Evolutionary conservation across 2,888 invertebrate genomes (phyloP).

Genomic region (Agriopis aurantiaria): DNA sequence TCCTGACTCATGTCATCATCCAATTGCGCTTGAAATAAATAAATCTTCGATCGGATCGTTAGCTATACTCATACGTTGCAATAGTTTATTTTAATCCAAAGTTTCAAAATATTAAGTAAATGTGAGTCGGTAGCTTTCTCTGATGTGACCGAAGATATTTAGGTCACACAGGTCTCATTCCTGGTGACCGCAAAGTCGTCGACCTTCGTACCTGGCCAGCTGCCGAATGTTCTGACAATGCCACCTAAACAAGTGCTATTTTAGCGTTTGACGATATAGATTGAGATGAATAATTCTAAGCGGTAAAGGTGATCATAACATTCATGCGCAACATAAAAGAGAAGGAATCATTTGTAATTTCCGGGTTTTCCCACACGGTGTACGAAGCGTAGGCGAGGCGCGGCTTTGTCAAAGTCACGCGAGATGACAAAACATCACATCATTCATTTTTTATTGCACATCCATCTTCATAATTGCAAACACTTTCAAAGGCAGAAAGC

Average conservation of each 20-base stretch:
- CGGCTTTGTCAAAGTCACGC: constrained; percentile 35
- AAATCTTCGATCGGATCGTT: constrained; percentile 30
- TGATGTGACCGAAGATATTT: constrained; percentile 31
- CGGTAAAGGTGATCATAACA: constrained; percentile 17
- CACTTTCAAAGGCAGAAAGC: constrained; percentile 30
- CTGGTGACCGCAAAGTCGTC: constrained; percentile 53
- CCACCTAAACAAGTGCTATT: constrained; percentile 53
- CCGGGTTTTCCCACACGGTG: constrained; percentile 59
- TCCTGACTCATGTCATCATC: constrained; percentile 42
- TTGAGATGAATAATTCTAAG: constrained; percentile 36
- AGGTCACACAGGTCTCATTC: constrained; percentile 40
- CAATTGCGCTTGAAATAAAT: constrained; percentile 37
- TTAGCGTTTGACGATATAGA: constrained; percentile 32
- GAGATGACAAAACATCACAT: constrained; percentile 31
- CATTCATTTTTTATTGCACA: constrained; percentile 33
- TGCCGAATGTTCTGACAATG: constrained; percentile 55
- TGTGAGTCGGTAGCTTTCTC: constrained; percentile 32
- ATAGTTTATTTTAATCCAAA: constrained; percentile 8
- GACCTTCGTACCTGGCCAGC: constrained; percentile 56
- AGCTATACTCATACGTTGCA: constrained; percentile 12
- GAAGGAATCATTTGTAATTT: constrained; percentile 55
- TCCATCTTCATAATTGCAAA: constrained; percentile 43
- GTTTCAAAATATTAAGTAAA: constrained; percentile 28
- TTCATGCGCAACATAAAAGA: constrained; percentile 36
- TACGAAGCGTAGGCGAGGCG: constrained; percentile 54